Base-by-base conservation (phyloP, 2,797 vertebrate genomes). In the Leptoclinus maculatus region DNA sequence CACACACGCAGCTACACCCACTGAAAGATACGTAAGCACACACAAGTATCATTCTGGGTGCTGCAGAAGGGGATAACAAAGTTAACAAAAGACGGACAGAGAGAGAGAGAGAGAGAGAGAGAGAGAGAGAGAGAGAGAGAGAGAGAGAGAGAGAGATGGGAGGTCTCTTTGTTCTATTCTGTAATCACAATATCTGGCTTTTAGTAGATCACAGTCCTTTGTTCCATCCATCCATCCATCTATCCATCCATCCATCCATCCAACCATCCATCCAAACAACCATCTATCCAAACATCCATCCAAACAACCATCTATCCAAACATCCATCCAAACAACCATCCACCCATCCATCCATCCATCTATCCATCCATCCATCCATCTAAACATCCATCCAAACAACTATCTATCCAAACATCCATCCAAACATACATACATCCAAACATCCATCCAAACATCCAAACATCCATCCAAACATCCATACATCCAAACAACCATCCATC, bases 51-150 rank as follows among this genome's bases (percentile, higher is more conserved):
- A 56, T 73, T 82, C 71, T 74, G 66, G 47, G 38, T 70, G 66
- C 78, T 84, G 70, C 74, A 79, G 66, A 78, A 69, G 68, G 78
- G 84, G 76, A 85, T 85, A 83, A 80, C 72, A 74, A 87, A 83
- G 84, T 88, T 83, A 90, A 91, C 90, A 91, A 87, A 89, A 91
- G 85, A 74, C 66, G 58, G 21, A n/a, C 27, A 73, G 65, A 76
- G 59, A 78, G 53, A 82, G 79, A 76, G 63, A 83, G 34, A 74
- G 64, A 71, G 57, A 74, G 59, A 74, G 60, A 82, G 81, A 83
- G 34, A 74, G 64, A 71, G 57, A 74, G 59, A 74, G 60, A 82
- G 81, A 82, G 34, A 74, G 64, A 74, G 56, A 74, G 59, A 74
- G 60, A 82, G 81, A 83, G 32, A 74, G 64, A 74, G 63, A 74